Conservation (phyloP, 2,797 vertebrate genomes). For the Amblyraja radiata region DNA sequence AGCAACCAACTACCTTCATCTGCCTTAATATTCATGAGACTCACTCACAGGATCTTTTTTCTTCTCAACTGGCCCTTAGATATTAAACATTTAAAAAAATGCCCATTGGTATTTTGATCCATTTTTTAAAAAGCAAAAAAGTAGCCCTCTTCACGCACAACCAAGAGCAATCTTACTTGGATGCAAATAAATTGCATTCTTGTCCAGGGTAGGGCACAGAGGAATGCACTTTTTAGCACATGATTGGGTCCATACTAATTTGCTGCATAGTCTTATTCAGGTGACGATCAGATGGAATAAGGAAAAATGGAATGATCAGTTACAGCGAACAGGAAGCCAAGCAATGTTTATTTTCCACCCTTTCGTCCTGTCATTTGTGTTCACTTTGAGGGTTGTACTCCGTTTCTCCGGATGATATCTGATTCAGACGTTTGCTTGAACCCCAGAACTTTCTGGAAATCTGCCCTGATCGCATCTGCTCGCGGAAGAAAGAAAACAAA, state of each 20-base stretch:
- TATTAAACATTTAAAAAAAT: neutral
- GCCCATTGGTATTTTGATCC: neutral
- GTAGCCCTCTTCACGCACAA: neutral
- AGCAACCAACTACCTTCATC: neutral
- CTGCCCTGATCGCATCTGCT: slow-evolving; percentile 90
- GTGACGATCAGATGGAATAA: neutral
- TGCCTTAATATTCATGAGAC: neutral
- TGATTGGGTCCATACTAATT: neutral
- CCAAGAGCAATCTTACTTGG: neutral
- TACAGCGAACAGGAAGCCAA: neutral
- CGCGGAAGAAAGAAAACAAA: slow-evolving; percentile 56
- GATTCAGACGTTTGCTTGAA: slow-evolving; percentile 84
- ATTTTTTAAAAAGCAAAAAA: neutral
- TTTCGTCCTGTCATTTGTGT: slow-evolving; percentile 53
- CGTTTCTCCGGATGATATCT: slow-evolving; percentile 90
- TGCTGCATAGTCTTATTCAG: neutral
- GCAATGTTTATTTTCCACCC: neutral
- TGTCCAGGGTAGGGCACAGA: too few species aligned
- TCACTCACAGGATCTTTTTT: neutral
- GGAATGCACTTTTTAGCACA: neutral
- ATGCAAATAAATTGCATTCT: neutral
- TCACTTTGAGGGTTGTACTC: slow-evolving; percentile 79
- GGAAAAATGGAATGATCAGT: neutral
- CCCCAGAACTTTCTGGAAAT: slow-evolving; percentile 95
- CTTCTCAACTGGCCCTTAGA: neutral